A percentile compares a stretch with the other conserved stretches of the same genome.
These are phyloP conservation scores for Campoplex nolae DNA, from an alignment of 2,888 invertebrate genomes.

Conservation along the genomic window DNA sequence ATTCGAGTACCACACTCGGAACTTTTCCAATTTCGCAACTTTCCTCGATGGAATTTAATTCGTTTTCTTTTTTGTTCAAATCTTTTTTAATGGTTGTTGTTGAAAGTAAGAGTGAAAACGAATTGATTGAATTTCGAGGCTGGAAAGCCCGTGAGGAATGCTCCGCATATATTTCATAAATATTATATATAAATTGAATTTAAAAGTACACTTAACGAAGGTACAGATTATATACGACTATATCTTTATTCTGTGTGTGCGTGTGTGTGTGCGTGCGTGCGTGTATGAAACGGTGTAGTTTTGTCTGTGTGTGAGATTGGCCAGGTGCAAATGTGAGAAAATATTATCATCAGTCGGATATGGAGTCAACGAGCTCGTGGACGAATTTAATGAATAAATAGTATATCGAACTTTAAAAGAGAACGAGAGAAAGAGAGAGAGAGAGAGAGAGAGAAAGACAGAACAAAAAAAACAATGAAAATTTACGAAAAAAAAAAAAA, in stretches of 20 bases:
- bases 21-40: conserved; percentile 6
- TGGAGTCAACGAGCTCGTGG: conserved; percentile 58
- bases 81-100: background rate
- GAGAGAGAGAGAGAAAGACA: background rate
- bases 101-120: background rate
- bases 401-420: conserved; percentile 10
- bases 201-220: conserved; percentile 61
- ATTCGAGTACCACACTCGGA: background rate
- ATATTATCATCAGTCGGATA: conserved; percentile 9
- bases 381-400: conserved; percentile 53
- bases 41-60: background rate
- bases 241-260: conserved; percentile 66
- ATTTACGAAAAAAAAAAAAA: background rate
- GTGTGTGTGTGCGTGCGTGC: conserved; percentile 48
- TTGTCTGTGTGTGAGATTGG: background rate
- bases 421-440: conserved; percentile 4
- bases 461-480: background rate
- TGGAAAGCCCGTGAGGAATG: background rate
- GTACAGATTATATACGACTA: conserved; percentile 66
- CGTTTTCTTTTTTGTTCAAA: background rate
- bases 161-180: conserved; percentile 57
- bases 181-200: conserved; percentile 51
- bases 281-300: conserved; percentile 7
- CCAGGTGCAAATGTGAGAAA: conserved; percentile 8
- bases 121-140: background rate